Percentiles rank a stretch among this genome's conserved stretches.
Conservation (phyloP, 2,888 invertebrate species). For the Eristalis arbustorum region DNA sequence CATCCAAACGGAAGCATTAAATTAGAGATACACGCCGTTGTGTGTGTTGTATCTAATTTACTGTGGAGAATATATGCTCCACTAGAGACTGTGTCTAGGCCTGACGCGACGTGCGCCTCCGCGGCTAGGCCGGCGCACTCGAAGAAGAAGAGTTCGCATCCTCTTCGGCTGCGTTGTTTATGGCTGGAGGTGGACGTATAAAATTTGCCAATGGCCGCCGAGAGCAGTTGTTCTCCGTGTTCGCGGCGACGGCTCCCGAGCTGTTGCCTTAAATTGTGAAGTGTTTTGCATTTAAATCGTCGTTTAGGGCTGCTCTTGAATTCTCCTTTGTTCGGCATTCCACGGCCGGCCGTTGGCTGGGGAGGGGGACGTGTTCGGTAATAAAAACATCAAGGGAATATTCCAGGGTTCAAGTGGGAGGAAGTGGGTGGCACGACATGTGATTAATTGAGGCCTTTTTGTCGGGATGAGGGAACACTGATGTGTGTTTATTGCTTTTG, state of each 20-base stretch:
- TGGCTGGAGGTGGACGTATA: constrained; percentile 63
- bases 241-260: neutral
- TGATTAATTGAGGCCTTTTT: constrained; percentile 64
- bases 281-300: constrained; percentile 70
- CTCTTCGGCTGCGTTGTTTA: constrained; percentile 44
- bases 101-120: neutral
- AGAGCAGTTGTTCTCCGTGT: constrained; percentile 21
- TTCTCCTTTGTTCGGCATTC: constrained; percentile 62
- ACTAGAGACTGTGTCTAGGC: neutral
- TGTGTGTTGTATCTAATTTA: constrained; percentile 67
- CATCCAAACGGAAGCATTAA: constrained; percentile 69
- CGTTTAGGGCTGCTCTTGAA: constrained; percentile 68
- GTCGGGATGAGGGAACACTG: neutral
- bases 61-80: constrained; percentile 50
- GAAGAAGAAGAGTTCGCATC: constrained; percentile 23
- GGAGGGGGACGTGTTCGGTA: constrained; percentile 39
- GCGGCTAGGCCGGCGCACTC: neutral
- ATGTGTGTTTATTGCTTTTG: constrained; percentile 52
- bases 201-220: constrained; percentile 66
- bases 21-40: constrained; percentile 67
- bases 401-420: constrained; percentile 23
- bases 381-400: constrained; percentile 60
- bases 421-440: constrained; percentile 70
- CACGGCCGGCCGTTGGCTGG: neutral
- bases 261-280: constrained; percentile 67